Base-by-base conservation (phyloP, 2,888 invertebrate species). In the Monochamus alternatus region DNA sequence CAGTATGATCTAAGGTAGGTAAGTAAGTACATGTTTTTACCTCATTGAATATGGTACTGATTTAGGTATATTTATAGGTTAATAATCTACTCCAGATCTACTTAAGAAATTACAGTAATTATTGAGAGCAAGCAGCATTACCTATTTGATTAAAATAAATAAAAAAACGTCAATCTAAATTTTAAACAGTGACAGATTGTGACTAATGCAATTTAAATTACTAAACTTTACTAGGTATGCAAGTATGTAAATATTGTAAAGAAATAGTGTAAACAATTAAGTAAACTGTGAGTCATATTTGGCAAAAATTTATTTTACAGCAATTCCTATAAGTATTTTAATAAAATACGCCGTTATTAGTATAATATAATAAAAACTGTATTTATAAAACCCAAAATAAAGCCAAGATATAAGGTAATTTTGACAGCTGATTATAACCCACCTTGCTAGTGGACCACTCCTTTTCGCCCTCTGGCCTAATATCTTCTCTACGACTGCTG, bases 361-460 rank as follows among this genome's bases (percentile, higher is more conserved):
- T 5, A 5, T 10, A 47, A 47, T 47, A 10, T 47, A 47, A 3
- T 9, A 9, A 12, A 12, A 47, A 47, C 3, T 47, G 12, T 10
- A 58, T 9, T 58, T 60, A 32, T 0, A 55, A 74, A 59, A 51
- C 9, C 32, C 32, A 55, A 72, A 78, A 74, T 70, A 66, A 67
- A 47, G 31, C 62, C 62, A 62, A 76, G 75, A 80, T 77, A 78
- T 74, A 78, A 4, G 60, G 71, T 38, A 71, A 5, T 81, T 72
- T 76, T 83, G 81, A 83, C 85, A 87, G 85, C 85, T 86, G 85
- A 86, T 87, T 83, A 78, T 81, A 84, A 92, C 93, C 91, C 92
- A 95, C 96, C 97, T 97, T 90, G 97, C 96, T 90, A 97, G 92
- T 86, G 97, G 97, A 91, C 97, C 97, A 92, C 95, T 96, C 92